phyloP scores from a whole-genome alignment of 1,140 invertebrate genomes.

The Myzus persicae region DNA sequence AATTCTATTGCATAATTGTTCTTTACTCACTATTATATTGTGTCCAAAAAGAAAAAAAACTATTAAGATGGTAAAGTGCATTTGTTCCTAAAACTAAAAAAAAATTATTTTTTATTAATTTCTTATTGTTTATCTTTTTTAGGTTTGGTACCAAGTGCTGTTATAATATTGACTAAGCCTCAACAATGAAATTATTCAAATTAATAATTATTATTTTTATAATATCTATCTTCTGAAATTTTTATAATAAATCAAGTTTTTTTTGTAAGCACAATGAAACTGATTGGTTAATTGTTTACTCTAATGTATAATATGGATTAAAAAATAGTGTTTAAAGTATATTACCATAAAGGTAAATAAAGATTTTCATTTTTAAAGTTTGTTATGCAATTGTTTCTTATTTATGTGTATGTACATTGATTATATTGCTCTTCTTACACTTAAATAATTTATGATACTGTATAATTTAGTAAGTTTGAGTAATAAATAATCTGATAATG shows the following conservation, averaged over 20 bases:
- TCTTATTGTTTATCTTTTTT: slow-evolving; percentile 64
- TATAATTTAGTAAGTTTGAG: too few relatives aligned
- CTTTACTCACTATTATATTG: too few relatives aligned
- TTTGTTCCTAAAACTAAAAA: too few relatives aligned
- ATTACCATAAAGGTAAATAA: background rate
- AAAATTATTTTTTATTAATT: background rate
- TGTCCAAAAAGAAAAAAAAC: too few relatives aligned
- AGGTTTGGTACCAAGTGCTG: slow-evolving; percentile 82
- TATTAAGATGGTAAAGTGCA: too few relatives aligned
- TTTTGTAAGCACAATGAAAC: background rate
- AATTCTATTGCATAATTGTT: too few relatives aligned
- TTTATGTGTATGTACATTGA: background rate
- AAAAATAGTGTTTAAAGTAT: background rate
- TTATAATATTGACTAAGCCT: slow-evolving; percentile 75
- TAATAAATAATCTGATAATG: too few relatives aligned
- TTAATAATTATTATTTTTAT: background rate
- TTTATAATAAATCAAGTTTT: background rate
- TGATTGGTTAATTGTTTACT: background rate
- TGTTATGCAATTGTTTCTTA: background rate
- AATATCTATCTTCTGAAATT: background rate
- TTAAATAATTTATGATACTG: too few relatives aligned
- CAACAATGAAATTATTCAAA: slow-evolving; percentile 6
- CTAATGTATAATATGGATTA: slow-evolving; percentile 10
- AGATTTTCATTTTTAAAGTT: background rate
- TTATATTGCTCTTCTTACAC: too few relatives aligned